Conservation (phyloP, 2,888 invertebrate genomes). For the Ormyrus nitidulus region DNA sequence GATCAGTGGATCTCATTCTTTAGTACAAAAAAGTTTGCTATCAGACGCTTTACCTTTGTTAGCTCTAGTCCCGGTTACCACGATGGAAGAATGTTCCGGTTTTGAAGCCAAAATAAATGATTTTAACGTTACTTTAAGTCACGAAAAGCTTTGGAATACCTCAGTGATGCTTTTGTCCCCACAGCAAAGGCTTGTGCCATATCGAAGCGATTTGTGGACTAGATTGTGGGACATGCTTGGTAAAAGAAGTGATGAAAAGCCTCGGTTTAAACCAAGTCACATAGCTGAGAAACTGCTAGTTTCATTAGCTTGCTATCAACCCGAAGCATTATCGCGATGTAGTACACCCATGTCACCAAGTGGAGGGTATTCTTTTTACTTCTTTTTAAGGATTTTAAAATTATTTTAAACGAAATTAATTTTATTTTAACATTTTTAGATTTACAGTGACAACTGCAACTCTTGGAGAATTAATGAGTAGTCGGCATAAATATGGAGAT, state of each 20-base stretch:
- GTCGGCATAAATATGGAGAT: conserved; percentile 69
- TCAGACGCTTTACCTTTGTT: conserved; percentile 83
- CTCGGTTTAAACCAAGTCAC: conserved; percentile 81
- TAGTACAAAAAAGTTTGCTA: conserved; percentile 84
- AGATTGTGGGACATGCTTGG: conserved; percentile 85
- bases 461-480: conserved; percentile 69
- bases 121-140: conserved; percentile 81
- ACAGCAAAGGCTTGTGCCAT: conserved; percentile 89
- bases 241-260: conserved; percentile 79
- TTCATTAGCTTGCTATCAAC: conserved; percentile 90
- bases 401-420: neutral
- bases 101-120: conserved; percentile 80
- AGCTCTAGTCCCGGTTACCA: conserved; percentile 84
- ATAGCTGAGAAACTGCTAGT: conserved; percentile 88
- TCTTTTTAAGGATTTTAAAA: neutral
- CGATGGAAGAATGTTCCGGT: conserved; percentile 78
- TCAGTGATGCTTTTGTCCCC: conserved; percentile 90
- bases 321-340: conserved; percentile 89
- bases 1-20: conserved; percentile 84
- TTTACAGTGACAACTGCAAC: conserved; percentile 67
- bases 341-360: conserved; percentile 90
- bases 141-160: conserved; percentile 88
- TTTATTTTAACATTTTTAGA: conserved; percentile 53
- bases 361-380: conserved; percentile 74
- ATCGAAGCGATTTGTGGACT: conserved; percentile 89